Conservation (phyloP, 2,888 invertebrate species). For the Drosophila austrosaltans region DNA sequence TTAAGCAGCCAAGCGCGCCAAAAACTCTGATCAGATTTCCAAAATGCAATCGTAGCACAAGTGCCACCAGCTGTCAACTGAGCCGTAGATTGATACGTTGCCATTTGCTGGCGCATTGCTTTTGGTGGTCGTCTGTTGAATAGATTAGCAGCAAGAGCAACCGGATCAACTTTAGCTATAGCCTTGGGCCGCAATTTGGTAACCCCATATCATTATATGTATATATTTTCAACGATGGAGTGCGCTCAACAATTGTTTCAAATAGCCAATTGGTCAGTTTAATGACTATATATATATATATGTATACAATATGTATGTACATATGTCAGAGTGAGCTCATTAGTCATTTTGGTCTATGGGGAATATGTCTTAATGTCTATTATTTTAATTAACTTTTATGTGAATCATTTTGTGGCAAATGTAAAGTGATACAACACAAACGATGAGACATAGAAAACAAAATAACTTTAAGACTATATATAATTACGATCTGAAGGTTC, state of each 20-base stretch:
- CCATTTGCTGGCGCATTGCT: constrained; percentile 22
- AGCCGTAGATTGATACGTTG: constrained; percentile 56
- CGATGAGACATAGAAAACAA: neutral
- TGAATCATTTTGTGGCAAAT: constrained; percentile 7
- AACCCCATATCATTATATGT: constrained; percentile 11
- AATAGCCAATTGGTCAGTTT: constrained; percentile 61
- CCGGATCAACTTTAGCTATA: constrained; percentile 14
- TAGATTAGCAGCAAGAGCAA: constrained; percentile 39
- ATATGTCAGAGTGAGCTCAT: constrained; percentile 4
- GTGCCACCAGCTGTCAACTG: constrained; percentile 51
- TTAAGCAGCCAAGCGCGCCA: constrained; percentile 40
- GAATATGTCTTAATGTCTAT: constrained; percentile 12
- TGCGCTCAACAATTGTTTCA: constrained; percentile 18
- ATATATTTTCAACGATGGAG: constrained; percentile 27
- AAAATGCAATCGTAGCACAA: constrained; percentile 46
- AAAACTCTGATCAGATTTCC: constrained; percentile 60
- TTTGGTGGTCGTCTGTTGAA: constrained; percentile 3
- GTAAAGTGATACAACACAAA: constrained; percentile 1
- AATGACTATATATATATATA: constrained; percentile 52
- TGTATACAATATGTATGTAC: neutral
- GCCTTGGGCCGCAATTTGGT: constrained; percentile 44
- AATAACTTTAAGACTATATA: no score
- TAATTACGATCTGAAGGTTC: no score
- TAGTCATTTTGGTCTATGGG: constrained; percentile 9
- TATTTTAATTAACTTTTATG: constrained; percentile 3